Evolutionary conservation across 2,113 vertebrate species (phyloP).

Genomic region (Malurus melanocephalus): DNA sequence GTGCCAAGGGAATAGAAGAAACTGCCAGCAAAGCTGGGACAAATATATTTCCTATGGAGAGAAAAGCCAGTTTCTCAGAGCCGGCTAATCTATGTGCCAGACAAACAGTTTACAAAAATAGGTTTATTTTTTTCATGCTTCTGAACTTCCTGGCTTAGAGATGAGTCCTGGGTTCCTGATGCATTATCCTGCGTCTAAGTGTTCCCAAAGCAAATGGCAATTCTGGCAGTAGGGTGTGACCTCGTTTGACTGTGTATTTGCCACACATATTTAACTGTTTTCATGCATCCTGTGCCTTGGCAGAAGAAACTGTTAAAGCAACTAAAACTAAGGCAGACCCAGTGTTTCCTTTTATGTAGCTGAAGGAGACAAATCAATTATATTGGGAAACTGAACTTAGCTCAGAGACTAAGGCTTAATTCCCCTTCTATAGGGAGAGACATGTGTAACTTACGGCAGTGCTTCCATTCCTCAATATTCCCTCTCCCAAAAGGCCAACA

Average conservation of each 20-base stretch:
- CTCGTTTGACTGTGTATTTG: not conserved
- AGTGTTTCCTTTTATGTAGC: not conserved
- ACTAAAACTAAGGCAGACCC: not conserved
- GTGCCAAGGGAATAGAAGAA: not conserved
- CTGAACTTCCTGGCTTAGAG: not conserved
- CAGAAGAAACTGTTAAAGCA: not conserved
- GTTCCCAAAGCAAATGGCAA: not conserved
- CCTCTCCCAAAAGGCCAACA: not conserved
- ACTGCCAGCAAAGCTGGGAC: not conserved
- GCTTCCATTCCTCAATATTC: not conserved
- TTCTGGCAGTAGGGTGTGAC: not conserved
- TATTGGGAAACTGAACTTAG: not conserved
- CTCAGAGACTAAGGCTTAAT: not conserved
- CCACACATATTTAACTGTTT: not conserved
- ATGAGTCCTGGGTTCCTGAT: not conserved
- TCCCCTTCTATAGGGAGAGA: not conserved
- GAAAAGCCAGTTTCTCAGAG: not conserved
- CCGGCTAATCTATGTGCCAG: not conserved
- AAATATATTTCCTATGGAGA: not conserved
- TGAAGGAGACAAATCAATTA: not conserved
- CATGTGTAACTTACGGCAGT: not conserved
- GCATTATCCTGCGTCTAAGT: not conserved
- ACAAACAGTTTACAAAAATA: constrained; percentile 26
- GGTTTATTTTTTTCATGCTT: not conserved
- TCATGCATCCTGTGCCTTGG: not conserved